Base-by-base conservation (phyloP, 2,888 invertebrate genomes). In the Cantharis nigra region DNA sequence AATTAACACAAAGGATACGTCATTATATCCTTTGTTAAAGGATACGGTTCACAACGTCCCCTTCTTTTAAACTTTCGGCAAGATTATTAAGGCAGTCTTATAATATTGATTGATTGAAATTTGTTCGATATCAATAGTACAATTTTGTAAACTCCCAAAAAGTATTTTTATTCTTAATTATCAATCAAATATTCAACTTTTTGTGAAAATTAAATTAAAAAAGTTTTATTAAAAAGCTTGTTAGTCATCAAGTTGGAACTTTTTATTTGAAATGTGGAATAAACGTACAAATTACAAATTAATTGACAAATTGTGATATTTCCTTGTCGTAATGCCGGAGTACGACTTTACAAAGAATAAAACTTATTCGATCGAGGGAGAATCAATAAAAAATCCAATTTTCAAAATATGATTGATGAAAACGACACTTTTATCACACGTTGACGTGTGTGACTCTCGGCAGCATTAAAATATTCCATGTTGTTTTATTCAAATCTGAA, bases 1-100 rank as follows among this genome's bases (percentile, higher is more conserved):
- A 70, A 74, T 74, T 74, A 74, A 74, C 70, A 70, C 69, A 70
- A 70, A 69, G 74, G 69, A 69, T 26, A 18, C 63, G 63, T 69
- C 30, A 62, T 74, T 64, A 49, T 74, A 74, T 14, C n/a, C 62
- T 33, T 69, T 74, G 73, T 28, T 70, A 70, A 74, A 71, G 62
- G 13, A 62, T 62, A 69, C 73, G 23, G 63, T 69, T 23, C 14
- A 63, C 20, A 62, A 49, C 69, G 33, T 64, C 65, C 33, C 64
- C 26, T 67, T 67, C 65, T 67, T 67, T 67, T 23, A 67, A 67
- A 67, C 26, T 67, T 18, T 14, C n/a, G 13, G 26, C 5, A 67
- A 67, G 65, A 67, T 67, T 67, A 67, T 67, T 23, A 67, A 67
- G 9, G 65, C 49, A n/a, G 49, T n/a, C 7, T 30, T 3, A 7